Percentiles rank a stretch among this genome's conserved stretches.
These are phyloP conservation scores for Mionectes olivaceus DNA, from an alignment of 2,797 vertebrate species.

Conservation along the genomic window DNA sequence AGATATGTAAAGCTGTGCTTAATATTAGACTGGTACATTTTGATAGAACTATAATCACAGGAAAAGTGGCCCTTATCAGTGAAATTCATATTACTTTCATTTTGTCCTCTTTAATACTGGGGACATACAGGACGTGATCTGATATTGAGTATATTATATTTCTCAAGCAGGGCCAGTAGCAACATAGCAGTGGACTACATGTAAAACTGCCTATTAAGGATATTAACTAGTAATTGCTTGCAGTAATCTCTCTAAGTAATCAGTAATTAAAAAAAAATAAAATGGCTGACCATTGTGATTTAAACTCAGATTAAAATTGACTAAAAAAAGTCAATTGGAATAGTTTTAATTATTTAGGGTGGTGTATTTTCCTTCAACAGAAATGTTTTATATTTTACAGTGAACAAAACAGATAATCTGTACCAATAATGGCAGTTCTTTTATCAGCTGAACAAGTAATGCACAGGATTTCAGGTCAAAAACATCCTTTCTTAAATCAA, in stretches of 20 bases:
- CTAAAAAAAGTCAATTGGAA: slow-evolving; percentile 67
- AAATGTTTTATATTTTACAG: slow-evolving; percentile 33
- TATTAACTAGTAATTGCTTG: slow-evolving; percentile 66
- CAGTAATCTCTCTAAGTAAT: slow-evolving; percentile 74
- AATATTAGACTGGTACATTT: slow-evolving; percentile 61
- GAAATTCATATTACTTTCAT: slow-evolving; percentile 69
- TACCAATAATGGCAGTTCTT: not conserved
- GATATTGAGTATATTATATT: slow-evolving; percentile 65
- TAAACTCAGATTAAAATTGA: slow-evolving; percentile 69
- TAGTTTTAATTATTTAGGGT: slow-evolving; percentile 69
- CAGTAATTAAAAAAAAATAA: slow-evolving; percentile 76
- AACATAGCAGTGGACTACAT: slow-evolving; percentile 58
- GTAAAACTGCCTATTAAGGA: slow-evolving; percentile 71
- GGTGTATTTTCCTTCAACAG: slow-evolving; percentile 12
- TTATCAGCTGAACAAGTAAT: not conserved
- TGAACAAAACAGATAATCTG: slow-evolving; percentile 44
- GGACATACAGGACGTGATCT: slow-evolving; percentile 47
- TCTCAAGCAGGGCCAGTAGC: slow-evolving; percentile 54
- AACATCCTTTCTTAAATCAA: slow-evolving; percentile 11
- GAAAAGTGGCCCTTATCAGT: slow-evolving; percentile 62
- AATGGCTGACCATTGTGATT: slow-evolving; percentile 59
- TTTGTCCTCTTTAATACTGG: slow-evolving; percentile 67
- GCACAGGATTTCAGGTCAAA: not conserved
- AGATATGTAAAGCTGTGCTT: slow-evolving; percentile 62
- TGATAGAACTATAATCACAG: slow-evolving; percentile 62